Evolutionary conservation across 2,797 vertebrate species (phyloP), one percentile per base, ranked within the genome.

Genomic region (Amphiprion clarkii): DNA sequence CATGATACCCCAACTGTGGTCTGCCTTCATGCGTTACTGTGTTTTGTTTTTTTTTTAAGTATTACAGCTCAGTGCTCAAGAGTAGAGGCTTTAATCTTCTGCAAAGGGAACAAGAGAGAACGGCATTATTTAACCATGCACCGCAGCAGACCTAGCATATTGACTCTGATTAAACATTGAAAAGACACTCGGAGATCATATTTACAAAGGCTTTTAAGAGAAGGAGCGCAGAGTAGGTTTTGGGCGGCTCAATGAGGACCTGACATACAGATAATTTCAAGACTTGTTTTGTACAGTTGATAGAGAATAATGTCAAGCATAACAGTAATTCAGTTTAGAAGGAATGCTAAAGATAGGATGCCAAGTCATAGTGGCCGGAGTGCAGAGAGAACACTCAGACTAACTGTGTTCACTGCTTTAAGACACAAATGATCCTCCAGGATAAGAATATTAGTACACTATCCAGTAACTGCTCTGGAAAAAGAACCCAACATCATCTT

Each of bases 91-190:
- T 82, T 77, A 73, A 83, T 86, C 74, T 74, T 76, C 76, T 77
- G 69, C 57, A 23, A 42, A 64, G 49, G 79, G 63, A 82, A 54
- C 0, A 29, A 65, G 71, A 77, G 31, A 72, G 46, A 76, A 64
- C 21, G 2, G 8, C 53, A 39, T 60, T 72, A 86, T 80, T 85
- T 79, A 86, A 87, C 87, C 84, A 90, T 88, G 84, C 81, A 74
- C 76, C 6, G 62, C 66, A 52, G 71, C 74, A 48, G 76, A 64
- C 58, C 25, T 31, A 62, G 60, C 57, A 54, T 72, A 73, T 52
- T 46, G 51, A 79, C 74, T 80, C 74, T 84, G 79, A 71, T 87
- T 77, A 79, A 81, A 83, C 82, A 71, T 63, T 67, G 59, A 49
- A 70, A 21, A 79, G 73, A 88, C 79, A 62, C 72, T 65, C 19